Evolutionary conservation across 2,113 vertebrate species (phyloP), one percentile per base, ranked within the genome.

Genomic region (Labeo catla): DNA sequence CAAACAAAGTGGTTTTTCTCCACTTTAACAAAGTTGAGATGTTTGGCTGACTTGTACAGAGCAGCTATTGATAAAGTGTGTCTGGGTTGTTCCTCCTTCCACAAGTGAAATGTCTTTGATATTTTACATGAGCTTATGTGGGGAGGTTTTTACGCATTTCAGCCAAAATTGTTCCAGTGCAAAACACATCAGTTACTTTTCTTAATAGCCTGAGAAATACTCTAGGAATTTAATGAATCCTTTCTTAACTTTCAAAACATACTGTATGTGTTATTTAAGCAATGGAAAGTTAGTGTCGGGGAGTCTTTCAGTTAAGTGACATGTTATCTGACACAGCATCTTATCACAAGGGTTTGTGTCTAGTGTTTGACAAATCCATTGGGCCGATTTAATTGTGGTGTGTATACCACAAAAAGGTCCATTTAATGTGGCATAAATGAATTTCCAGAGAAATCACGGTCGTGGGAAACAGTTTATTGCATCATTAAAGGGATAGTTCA

Each of bases 41-140:
- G 61, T 82, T 49, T 83, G n/a, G 73, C 61, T 66, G 47, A 43
- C 65, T 61, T 59, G 77, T 74, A 81, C 43, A 61, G 66, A 63
- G 45, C 36, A 28, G 43, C 23, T 76, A 50, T 79, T 88, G 73
- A 88, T 86, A 65, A 82, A 79, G 54, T n/a, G 3, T 50, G 78
- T 81, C 77, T 74, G 54, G 52, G 49, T 81, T 63, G 70, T 47
- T 86, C 6, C 57, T n/a, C 23, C 43, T 19, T 81, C 19, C 28
- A 61, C 45, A 61, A 63, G 23, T 81, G 43, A 68, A 80, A 81
- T 63, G 65, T 70, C 77, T 86, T 86, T 81, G 78, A 81, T 81
- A 86, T 81, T 83, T 86, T 72, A 78, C 34, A 74, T 57, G n/a
- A 65, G 82, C 54, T 86, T 81, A 83, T 83, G 54, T 83, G 43